A percentile compares a stretch with the other conserved stretches of the same genome.
These are phyloP conservation scores for Cepphus grylle DNA, from an alignment of 2,113 vertebrate species.

Conservation along the genomic window DNA sequence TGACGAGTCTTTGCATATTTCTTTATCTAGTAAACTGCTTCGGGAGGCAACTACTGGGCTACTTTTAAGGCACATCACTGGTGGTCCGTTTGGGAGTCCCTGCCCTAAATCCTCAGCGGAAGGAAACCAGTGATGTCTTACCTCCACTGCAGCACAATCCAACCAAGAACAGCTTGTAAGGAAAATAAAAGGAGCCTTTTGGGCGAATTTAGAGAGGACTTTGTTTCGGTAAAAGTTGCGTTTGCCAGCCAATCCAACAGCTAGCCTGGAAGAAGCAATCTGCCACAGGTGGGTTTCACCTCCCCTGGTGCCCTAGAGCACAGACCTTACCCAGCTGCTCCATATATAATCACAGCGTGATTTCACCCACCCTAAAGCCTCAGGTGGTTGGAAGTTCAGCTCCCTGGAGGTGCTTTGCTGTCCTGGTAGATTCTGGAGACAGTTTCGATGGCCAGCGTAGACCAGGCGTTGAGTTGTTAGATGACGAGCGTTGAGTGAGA, in stretches of 20 bases:
- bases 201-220: background rate
- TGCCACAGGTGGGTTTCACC: background rate
- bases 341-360: accelerated
- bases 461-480: background rate
- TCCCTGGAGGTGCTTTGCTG: background rate
- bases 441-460: background rate
- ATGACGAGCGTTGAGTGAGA: background rate
- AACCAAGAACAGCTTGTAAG: background rate
- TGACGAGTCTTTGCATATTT: background rate
- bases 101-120: background rate
- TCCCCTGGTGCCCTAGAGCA: background rate
- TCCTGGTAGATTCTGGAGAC: background rate
- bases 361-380: background rate
- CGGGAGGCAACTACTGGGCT: background rate
- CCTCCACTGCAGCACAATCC: background rate
- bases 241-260: background rate
- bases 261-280: background rate
- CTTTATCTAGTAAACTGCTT: background rate
- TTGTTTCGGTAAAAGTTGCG: background rate
- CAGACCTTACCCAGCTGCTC: background rate
- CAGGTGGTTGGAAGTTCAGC: background rate
- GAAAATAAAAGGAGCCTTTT: background rate
- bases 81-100: background rate
- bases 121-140: background rate
- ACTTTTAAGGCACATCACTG: background rate